Evolutionary conservation across 2,888 invertebrate species (phyloP), one percentile per base, ranked within the genome.

Genomic region (Rhagophthalmus giganteus): DNA sequence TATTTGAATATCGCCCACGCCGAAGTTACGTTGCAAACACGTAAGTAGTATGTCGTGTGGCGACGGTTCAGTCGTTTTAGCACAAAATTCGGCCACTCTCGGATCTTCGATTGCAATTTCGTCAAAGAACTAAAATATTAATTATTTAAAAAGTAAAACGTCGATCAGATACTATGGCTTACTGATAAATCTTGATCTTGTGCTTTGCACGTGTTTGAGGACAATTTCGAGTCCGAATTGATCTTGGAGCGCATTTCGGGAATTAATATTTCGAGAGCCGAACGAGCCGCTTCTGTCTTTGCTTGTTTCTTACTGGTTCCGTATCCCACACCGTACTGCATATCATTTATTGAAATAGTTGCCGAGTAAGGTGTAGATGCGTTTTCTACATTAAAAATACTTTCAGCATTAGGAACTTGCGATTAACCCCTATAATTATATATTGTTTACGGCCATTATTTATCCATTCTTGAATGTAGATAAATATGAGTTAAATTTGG

Each of bases 301-400:
- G 98, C 98, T 73, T 90, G 88, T 61, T 96, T 93, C 76, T 99
- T 99, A 75, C 94, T 95, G 48, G 90, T 88, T 6, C 97, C 98
- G 74, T 86, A 89, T 0, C 98, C 98, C 24, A 88, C 86, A 3
- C 97, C 97, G 76, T 98, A 96, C 70, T 91, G 88, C 80, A 95
- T 88, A 61, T 88, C 89, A 71, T 91, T 90, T 62, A 97, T 95
- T 57, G 86, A 85, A 41, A 97, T 94, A 2, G 93, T 93, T 7
- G 96, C 96, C 45, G 93, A 88, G 77, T 95, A 97, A 1, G 97
- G 97, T 0, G 89, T 91, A 2, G 90, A 85, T 1, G 95, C 91
- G 78, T 95, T 95, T 76, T 94, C 92, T 81, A 68, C 40, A 59
- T 47, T 39, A 24, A 26, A 30, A 10, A 16, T n/a, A n/a, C n/a